Evolutionary conservation across 2,797 vertebrate genomes (phyloP).

Genomic region (Natrix natrix): DNA sequence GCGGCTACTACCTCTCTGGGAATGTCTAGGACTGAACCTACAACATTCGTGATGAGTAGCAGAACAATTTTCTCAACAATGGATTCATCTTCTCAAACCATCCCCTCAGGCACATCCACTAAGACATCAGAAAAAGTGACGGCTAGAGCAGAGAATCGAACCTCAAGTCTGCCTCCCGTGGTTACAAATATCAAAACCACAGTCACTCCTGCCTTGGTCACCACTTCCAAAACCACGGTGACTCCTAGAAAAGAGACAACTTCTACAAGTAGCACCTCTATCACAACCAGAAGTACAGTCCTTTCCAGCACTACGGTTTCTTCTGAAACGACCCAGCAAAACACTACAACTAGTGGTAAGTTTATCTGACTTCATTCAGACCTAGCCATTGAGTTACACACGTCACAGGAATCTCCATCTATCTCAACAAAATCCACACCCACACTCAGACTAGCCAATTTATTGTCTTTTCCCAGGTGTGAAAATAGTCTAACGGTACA

Average conservation of each 20-base stretch:
- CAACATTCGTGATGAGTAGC: not conserved
- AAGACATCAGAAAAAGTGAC: not conserved
- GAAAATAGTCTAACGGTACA: not conserved
- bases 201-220: not conserved
- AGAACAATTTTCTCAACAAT: not conserved
- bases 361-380: not conserved
- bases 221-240: not conserved
- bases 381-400: not conserved
- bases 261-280: not conserved
- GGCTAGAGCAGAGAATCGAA: not conserved
- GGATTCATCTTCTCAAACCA: not conserved
- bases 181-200: not conserved
- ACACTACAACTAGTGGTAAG: not conserved
- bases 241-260: not conserved
- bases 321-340: not conserved
- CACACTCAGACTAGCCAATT: not conserved
- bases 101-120: too few species aligned
- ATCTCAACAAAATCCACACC: not conserved
- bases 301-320: not conserved
- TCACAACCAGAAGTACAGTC: too few species aligned
- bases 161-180: not conserved
- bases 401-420: not conserved
- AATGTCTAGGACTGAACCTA: not conserved
- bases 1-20: not conserved
- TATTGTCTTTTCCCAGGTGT: not conserved